phyloP scores from a whole-genome alignment of 2,888 invertebrate species.

The Epinotia bilunana region DNA sequence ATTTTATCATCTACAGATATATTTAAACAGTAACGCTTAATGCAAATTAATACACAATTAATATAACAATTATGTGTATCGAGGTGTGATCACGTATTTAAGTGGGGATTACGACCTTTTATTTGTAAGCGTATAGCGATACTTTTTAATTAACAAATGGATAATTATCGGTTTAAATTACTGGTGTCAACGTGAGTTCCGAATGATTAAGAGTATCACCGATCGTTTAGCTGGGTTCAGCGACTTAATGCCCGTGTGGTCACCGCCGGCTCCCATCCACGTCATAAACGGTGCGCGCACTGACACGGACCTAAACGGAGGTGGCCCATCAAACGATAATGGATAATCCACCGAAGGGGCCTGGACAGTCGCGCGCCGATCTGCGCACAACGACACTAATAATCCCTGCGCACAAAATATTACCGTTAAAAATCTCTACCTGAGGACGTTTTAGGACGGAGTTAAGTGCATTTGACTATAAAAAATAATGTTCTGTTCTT shows the following conservation, averaged over 20 bases:
- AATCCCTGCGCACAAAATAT: constrained; percentile 41
- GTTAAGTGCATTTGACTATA: constrained; percentile 63
- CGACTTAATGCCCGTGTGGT: constrained; percentile 53
- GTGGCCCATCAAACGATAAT: constrained; percentile 81
- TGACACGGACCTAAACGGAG: constrained; percentile 75
- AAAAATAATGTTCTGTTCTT: constrained; percentile 63
- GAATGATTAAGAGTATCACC: neutral
- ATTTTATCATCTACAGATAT: too few species aligned
- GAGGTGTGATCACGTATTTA: neutral
- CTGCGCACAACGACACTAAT: constrained; percentile 67
- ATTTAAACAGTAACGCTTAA: neutral
- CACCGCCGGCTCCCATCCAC: constrained; percentile 33
- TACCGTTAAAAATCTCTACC: constrained; percentile 30
- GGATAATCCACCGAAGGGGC: constrained; percentile 75
- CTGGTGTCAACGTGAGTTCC: neutral
- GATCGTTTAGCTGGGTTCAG: constrained; percentile 54
- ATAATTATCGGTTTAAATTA: neutral
- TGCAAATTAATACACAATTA: neutral
- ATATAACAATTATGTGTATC: neutral
- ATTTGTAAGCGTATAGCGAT: neutral
- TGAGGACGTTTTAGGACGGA: constrained; percentile 23
- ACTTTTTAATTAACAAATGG: neutral
- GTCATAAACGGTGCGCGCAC: constrained; percentile 56
- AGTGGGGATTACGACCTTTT: neutral
- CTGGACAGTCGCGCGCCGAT: constrained; percentile 68